These are phyloP conservation scores for Macroramphosus scolopax DNA, from an alignment of 2,797 vertebrate genomes.

Conservation along the genomic window DNA sequence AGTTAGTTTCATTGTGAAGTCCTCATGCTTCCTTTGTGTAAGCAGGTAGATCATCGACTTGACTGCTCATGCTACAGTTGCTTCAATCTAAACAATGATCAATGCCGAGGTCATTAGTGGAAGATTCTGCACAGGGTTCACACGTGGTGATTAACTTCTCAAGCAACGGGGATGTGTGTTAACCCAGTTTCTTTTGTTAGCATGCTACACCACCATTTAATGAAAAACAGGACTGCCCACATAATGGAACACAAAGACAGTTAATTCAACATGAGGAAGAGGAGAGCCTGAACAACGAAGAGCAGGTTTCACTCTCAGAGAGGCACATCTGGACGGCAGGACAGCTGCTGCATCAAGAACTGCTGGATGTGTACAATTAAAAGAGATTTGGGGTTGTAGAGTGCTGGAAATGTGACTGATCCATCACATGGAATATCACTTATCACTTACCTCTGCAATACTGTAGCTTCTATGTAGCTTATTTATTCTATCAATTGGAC, in stretches of 20 bases:
- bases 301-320: not conserved
- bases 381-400: constrained; percentile 6
- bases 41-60: not conserved
- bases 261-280: no score
- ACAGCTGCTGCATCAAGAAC: constrained; percentile 2
- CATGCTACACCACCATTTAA: constrained; percentile 6
- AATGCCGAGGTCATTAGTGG: constrained; percentile 3
- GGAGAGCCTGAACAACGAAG: no score
- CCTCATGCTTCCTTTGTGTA: not conserved
- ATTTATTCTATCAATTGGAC: no score
- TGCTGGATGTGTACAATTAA: constrained; percentile 12
- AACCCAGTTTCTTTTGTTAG: constrained; percentile 4
- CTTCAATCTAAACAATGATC: not conserved
- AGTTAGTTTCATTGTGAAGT: not conserved
- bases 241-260: constrained; percentile 27
- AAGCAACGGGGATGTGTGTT: constrained; percentile 4
- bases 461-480: no score
- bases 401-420: constrained; percentile 19
- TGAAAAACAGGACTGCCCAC: not conserved
- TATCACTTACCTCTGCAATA: no score
- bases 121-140: constrained; percentile 7
- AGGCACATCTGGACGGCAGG: constrained; percentile 1
- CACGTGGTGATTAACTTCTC: constrained; percentile 13
- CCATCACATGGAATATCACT: no score
- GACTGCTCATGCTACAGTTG: not conserved